Evolutionary conservation across 1,140 invertebrate genomes (phyloP).

Genomic region (Brachionus sp.): DNA sequence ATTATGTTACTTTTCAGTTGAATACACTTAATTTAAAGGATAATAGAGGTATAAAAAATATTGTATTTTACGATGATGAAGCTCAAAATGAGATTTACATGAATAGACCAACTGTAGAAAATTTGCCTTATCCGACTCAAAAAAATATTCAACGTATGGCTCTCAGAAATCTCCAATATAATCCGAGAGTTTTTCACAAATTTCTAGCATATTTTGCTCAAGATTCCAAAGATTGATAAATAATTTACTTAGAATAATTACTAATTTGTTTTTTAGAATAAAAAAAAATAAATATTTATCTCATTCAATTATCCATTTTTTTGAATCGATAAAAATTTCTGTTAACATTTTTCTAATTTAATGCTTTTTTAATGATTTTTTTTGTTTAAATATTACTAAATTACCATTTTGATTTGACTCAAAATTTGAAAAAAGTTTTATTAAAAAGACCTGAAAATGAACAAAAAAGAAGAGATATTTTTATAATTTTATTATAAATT

Average conservation of each 20-base stretch:
- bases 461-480: too few species aligned
- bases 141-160: constrained; percentile 40
- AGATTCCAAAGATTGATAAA: neutral
- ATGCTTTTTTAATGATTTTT: too few species aligned
- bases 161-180: constrained; percentile 26
- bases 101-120: constrained; percentile 35
- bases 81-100: constrained; percentile 24
- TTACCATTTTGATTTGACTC: too few species aligned
- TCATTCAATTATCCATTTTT: too few species aligned
- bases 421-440: too few species aligned
- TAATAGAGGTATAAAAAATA: constrained; percentile 27
- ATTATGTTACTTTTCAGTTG: constrained; percentile 44
- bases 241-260: neutral
- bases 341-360: too few species aligned
- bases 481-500: neutral
- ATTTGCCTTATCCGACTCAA: constrained; percentile 26
- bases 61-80: constrained; percentile 8
- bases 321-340: too few species aligned
- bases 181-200: constrained; percentile 31
- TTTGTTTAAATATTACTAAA: too few species aligned
- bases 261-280: neutral
- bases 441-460: too few species aligned
- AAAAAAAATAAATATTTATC: neutral
- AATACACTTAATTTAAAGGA: constrained; percentile 45
- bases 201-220: constrained; percentile 4